phyloP scores from a whole-genome alignment of 2,888 invertebrate genomes.

The Parnassius apollo region DNA sequence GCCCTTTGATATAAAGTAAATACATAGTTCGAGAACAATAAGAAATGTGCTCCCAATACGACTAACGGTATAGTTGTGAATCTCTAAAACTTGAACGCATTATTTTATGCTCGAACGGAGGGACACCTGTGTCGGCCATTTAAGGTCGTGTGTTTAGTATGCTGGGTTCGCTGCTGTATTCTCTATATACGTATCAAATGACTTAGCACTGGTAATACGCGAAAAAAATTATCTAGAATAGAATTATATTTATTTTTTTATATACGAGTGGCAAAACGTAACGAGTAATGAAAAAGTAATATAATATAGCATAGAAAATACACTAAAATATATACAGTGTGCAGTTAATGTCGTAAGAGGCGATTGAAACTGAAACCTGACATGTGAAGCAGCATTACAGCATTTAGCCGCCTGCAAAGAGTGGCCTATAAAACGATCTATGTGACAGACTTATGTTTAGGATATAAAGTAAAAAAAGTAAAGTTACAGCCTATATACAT shows the following conservation, averaged over 20 bases:
- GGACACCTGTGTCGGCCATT: conserved; percentile 24
- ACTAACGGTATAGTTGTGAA: conserved; percentile 26
- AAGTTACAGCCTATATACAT: too few relatives aligned
- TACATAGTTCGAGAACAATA: conserved; percentile 25
- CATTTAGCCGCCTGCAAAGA: too few relatives aligned
- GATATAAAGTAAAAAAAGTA: too few relatives aligned
- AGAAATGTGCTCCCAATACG: conserved; percentile 21
- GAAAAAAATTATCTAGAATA: background rate
- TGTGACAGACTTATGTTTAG: too few relatives aligned
- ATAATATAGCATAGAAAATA: too few relatives aligned
- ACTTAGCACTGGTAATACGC: conserved; percentile 1
- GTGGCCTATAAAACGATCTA: too few relatives aligned
- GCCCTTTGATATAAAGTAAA: conserved; percentile 21
- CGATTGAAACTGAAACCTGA: too few relatives aligned
- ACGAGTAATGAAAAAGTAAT: too few relatives aligned
- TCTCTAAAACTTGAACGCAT: conserved; percentile 18
- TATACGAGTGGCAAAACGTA: too few relatives aligned
- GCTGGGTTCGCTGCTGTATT: conserved; percentile 12
- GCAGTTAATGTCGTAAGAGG: too few relatives aligned
- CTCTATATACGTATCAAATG: background rate
- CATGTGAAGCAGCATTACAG: too few relatives aligned
- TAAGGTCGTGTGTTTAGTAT: conserved; percentile 20
- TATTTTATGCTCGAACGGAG: conserved; percentile 10
- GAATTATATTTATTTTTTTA: background rate
- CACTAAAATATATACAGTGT: too few relatives aligned